A percentile compares a stretch with the other conserved stretches of the same genome.
These are phyloP conservation scores for Sebastiscus tertius DNA, from an alignment of 2,797 vertebrate species.

Conservation along the genomic window DNA sequence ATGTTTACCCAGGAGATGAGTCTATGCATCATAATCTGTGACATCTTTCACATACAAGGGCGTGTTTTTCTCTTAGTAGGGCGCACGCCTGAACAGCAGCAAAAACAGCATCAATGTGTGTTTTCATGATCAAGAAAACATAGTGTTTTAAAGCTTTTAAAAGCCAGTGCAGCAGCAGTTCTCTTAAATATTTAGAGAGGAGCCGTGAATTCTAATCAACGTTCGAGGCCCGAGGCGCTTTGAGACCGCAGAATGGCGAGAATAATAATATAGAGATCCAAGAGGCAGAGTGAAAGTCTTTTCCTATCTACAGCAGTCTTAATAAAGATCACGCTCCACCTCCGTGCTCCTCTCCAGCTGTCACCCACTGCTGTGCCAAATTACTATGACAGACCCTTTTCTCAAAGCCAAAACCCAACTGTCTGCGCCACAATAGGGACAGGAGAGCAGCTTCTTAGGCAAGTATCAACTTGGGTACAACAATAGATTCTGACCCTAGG, in stretches of 20 bases:
- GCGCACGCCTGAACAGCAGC: background rate
- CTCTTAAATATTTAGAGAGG: conserved; percentile 54
- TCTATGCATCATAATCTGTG: background rate
- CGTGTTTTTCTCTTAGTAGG: background rate
- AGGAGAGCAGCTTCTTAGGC: conserved; percentile 1
- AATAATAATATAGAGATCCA: conserved; percentile 49
- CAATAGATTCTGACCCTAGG: conserved; percentile 34
- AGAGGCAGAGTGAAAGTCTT: conserved; percentile 3
- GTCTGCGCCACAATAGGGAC: conserved; percentile 24
- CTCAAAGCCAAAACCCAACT: conserved; percentile 17
- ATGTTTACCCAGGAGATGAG: background rate
- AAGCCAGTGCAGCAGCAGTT: conserved; percentile 5
- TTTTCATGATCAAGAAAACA: conserved; percentile 13
- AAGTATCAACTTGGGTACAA: conserved; percentile 31
- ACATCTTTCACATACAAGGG: background rate
- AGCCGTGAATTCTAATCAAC: conserved; percentile 54
- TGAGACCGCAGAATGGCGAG: conserved; percentile 27
- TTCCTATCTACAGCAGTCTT: conserved; percentile 24
- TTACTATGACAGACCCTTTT: conserved; percentile 36
- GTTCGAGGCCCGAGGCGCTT: conserved; percentile 29
- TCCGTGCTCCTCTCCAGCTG: conserved; percentile 44
- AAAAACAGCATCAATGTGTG: conserved; percentile 5
- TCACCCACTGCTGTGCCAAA: conserved; percentile 54
- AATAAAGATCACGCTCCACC: conserved; percentile 46
- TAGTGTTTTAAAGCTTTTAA: conserved; percentile 1